These are phyloP conservation scores for Drosophila lacteicornis DNA, from an alignment of 1,140 invertebrate species.

Conservation along the genomic window DNA sequence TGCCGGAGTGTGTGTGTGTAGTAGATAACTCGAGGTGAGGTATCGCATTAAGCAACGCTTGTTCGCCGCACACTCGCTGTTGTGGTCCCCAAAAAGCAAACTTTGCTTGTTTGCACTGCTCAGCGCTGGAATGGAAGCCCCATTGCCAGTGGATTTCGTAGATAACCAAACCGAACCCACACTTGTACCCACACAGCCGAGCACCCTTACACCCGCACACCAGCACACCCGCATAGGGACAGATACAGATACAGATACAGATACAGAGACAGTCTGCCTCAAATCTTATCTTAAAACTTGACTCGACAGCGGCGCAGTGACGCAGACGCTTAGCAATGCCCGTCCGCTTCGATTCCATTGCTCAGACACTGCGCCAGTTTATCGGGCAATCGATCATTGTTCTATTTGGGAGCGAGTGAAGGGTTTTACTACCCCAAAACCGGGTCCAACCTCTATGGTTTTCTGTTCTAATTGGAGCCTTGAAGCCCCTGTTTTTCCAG, in stretches of 20 bases:
- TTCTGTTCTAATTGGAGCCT: background rate
- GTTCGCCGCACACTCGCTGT: conserved; percentile 13
- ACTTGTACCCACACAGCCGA: conserved; percentile 27
- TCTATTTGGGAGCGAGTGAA: background rate
- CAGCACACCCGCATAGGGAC: conserved; percentile 18
- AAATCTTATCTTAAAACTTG: conserved; percentile 83
- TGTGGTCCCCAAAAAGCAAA: conserved; percentile 46
- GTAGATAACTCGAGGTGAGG: conserved; percentile 67
- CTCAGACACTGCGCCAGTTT: conserved; percentile 24
- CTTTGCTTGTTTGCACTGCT: conserved; percentile 72
- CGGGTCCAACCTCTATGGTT: background rate
- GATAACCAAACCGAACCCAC: conserved; percentile 55
- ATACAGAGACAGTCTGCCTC: conserved; percentile 46
- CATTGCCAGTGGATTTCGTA: conserved; percentile 73
- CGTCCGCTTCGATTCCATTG: conserved; percentile 18
- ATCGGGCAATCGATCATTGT: conserved; percentile 26
- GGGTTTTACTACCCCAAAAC: background rate
- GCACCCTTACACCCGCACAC: conserved; percentile 12
- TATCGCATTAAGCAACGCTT: conserved; percentile 70
- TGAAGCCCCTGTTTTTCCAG: background rate
- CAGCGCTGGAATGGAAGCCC: conserved; percentile 60
- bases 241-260: conserved; percentile 22
- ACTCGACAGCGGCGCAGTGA: conserved; percentile 67
- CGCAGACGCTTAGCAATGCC: conserved; percentile 49
- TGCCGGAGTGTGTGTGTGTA: conserved; percentile 22